A percentile compares a stretch with the other conserved stretches of the same genome.
These are phyloP conservation scores for Amphiprion ocellaris DNA, from an alignment of 2,113 vertebrate species.

Conservation along the genomic window DNA sequence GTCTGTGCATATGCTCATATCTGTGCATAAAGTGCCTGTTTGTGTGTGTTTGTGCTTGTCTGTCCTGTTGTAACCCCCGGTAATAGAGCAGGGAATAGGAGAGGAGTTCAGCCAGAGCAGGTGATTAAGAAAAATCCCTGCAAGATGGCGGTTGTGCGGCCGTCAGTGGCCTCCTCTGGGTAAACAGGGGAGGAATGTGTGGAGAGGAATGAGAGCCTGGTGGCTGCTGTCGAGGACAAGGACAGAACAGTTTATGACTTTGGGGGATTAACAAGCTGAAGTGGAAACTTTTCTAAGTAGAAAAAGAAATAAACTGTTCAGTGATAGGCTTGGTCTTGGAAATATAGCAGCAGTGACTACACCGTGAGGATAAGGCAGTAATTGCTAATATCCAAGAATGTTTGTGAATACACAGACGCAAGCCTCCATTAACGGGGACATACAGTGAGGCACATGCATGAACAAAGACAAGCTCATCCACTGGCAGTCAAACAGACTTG, in stretches of 20 bases:
- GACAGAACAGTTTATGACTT: conserved; percentile 77
- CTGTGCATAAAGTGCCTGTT: conserved; percentile 14
- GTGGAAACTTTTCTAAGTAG: conserved; percentile 77
- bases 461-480: conserved; percentile 4
- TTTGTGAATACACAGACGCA: neutral
- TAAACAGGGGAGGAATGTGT: conserved; percentile 69
- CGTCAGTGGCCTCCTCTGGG: conserved; percentile 87
- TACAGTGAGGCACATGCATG: conserved; percentile 6
- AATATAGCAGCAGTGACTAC: conserved; percentile 36
- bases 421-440: conserved; percentile 4
- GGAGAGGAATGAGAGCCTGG: conserved; percentile 68
- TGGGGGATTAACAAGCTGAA: conserved; percentile 76
- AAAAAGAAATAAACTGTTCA: conserved; percentile 70
- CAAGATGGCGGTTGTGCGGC: conserved; percentile 85
- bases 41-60: conserved; percentile 40
- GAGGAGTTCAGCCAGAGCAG: conserved; percentile 73
- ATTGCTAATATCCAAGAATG: conserved; percentile 36
- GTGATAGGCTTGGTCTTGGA: conserved; percentile 37
- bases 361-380: conserved; percentile 11
- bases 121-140: conserved; percentile 80
- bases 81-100: conserved; percentile 77
- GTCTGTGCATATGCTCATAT: conserved; percentile 23
- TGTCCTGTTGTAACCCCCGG: conserved; percentile 66
- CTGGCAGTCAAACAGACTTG: neutral
- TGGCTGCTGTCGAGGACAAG: conserved; percentile 74